Evolutionary conservation across 1,140 invertebrate species (phyloP), one percentile per base, ranked within the genome.

Genomic region (Teleopsis dalmanni): DNA sequence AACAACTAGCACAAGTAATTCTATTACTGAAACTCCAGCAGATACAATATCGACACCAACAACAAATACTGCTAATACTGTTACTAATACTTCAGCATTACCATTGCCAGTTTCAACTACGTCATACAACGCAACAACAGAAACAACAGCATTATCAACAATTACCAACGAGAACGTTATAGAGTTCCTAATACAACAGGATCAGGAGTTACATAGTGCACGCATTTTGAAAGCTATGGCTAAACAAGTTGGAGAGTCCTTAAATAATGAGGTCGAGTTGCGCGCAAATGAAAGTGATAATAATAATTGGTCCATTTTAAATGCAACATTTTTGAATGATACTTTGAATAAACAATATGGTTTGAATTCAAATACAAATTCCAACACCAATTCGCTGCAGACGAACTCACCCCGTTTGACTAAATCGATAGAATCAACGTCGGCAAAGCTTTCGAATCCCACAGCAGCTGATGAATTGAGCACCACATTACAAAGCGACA

Each of bases 381-480:
- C 47, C 19, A 50, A 50, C 31, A 43, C 48, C 3, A 50, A 35
- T 21, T 44, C 48, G 0, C 34, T 50, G 31, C 48, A 42, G 19
- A n/a, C n/a, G n/a, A n/a, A n/a, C n/a, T 27, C 48, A 13, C 22
- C 47, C 29, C 16, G 22, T 34, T 27, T 35, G 35, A 4, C 23
- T 26, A 11, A 50, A 44, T 11, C 41, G 18, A 44, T 26, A 35
- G n/a, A 46, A 22, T 18, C 31, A 22, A 14, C 25, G 26, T 14
- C 40, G 33, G 37, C 19, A 35, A 14, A 41, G 18, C 48, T 50
- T 21, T 44, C 41, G 21, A 29, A 42, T 34, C 49, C 49, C 21
- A 47, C 47, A n/a, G 47, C 49, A 13, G 36, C 43, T 9, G 43
- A 51, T 31, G 49, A 35, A 6, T 19, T 51, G 7, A 51, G 49